Conservation (phyloP, 2,797 vertebrate species). For the Lagorchestes hirsutus region DNA sequence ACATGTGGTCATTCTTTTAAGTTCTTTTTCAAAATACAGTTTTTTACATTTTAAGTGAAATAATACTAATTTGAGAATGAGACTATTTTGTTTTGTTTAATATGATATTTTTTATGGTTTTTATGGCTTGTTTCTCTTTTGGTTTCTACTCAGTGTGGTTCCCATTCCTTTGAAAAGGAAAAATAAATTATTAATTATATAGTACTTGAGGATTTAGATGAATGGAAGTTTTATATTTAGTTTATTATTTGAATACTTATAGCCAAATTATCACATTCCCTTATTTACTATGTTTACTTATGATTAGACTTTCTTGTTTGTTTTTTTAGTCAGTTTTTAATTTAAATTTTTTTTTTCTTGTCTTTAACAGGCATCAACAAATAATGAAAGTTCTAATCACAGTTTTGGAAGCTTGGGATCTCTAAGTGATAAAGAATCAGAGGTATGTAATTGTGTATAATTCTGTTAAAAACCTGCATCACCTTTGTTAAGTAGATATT, state of each 20-base stretch:
- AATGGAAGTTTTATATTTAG: conserved; percentile 54
- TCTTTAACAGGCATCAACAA: conserved; percentile 93
- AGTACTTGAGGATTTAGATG: background rate
- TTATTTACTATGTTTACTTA: conserved; percentile 51
- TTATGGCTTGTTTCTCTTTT: background rate
- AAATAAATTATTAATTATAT: background rate
- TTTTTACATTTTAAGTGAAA: background rate
- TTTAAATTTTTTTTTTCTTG: conserved; percentile 63
- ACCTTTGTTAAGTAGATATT: conserved; percentile 18
- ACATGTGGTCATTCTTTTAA: background rate
- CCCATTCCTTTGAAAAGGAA: background rate
- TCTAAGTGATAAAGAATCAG: conserved; percentile 98
- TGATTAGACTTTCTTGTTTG: conserved; percentile 45
- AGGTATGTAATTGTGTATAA: conserved; percentile 88
- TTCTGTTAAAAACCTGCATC: conserved; percentile 51
- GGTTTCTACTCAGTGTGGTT: background rate
- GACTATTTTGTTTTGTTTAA: background rate
- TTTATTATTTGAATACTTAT: conserved; percentile 56
- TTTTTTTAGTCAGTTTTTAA: conserved; percentile 42
- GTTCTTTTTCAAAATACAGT: background rate
- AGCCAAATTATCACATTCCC: conserved; percentile 34
- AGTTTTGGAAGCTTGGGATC: conserved; percentile 99
- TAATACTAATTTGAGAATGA: background rate
- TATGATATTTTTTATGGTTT: background rate
- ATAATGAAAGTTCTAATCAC: conserved; percentile 99